Evolutionary conservation across 2,113 vertebrate species (phyloP), one percentile per base, ranked within the genome.

Genomic region (Urocitellus parryii): DNA sequence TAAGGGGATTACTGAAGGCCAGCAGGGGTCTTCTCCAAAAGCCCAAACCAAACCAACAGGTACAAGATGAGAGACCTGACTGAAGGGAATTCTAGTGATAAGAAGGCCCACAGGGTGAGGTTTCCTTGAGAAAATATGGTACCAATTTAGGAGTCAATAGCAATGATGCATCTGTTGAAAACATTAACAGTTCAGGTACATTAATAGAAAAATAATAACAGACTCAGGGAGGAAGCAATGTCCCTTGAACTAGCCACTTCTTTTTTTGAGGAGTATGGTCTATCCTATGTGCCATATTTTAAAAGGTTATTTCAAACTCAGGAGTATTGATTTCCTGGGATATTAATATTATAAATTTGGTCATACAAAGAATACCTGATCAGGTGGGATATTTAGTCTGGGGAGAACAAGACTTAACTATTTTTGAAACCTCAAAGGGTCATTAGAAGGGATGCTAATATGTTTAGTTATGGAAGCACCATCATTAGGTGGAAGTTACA

Each of bases 361-460:
- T 89, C 2, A 58, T 16, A 20, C 14, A 24, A 86, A 39, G 68
- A 89, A 90, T 87, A 37, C 1, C 45, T 68, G 14, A 45, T 1
- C 42, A 92, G 67, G 70, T 27, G 29, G 18, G 45, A 27, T 90
- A 82, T 27, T 83, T 77, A 81, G 3, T 2, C 20, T 45, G 24
- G 39, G 42, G 68, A 87, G 48, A 22, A 81, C 34, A 89, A 80
- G 27, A 94, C 17, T 45, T 37, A 12, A 42, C 34, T 74, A 51
- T 61, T 96, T 74, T 77, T 20, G 80, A 77, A 93, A 63, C 70
- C 72, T 93, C 63, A 48, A 90, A 90, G 42, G 12, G 16, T 29
- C 3, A 0, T 61, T 73, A 87, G 20, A 70, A 39, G 45, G 78
- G 24, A 34, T 32, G 42, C 8, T 67, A 48, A 67, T 37, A 27